Evolutionary conservation across 2,888 invertebrate species (phyloP), one percentile per base, ranked within the genome.

Genomic region (Nycteola revayana): DNA sequence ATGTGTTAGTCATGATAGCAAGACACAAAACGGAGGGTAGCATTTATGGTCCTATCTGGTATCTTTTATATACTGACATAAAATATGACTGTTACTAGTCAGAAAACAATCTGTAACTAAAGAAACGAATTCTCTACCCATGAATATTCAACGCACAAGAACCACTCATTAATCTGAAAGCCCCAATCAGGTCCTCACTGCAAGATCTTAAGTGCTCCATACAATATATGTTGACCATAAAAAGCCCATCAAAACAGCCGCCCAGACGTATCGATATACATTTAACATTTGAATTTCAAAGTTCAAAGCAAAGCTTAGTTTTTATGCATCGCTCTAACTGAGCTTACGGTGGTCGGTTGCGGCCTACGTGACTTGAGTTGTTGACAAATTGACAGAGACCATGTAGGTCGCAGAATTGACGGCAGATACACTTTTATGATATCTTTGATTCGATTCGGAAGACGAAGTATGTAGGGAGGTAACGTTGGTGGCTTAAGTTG

Each of bases 281-380:
- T 70, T 64, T 66, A 56, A 58, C 67, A 82, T 85, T 85, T 84
- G 82, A 87, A 87, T 86, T 85, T 83, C 78, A 82, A 85, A 85
- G 75, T 80, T 75, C 73, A 76, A 79, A 79, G 78, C 82, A 72
- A 73, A 74, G 77, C 78, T 78, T 74, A 75, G 84, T 85, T 86
- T 86, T 85, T 85, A 85, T 85, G 83, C 85, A 83, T 75, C 81
- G 75, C 73, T 83, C 85, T 75, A 85, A 83, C 81, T 76, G 75
- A 80, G 86, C 86, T 85, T 84, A 81, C 82, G 75, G 75, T 71
- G 82, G 83, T 73, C 76, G 80, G 78, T 66, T 67, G 67, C 47
- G 50, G 63, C 57, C 59, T 67, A 85, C 86, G 86, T 87, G 86
- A 81, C 66, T 48, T 21, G 85, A 84, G 75, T 85, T 42, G 59